Base-by-base conservation (phyloP, 2,113 vertebrate species). In the Tor tambroides region DNA sequence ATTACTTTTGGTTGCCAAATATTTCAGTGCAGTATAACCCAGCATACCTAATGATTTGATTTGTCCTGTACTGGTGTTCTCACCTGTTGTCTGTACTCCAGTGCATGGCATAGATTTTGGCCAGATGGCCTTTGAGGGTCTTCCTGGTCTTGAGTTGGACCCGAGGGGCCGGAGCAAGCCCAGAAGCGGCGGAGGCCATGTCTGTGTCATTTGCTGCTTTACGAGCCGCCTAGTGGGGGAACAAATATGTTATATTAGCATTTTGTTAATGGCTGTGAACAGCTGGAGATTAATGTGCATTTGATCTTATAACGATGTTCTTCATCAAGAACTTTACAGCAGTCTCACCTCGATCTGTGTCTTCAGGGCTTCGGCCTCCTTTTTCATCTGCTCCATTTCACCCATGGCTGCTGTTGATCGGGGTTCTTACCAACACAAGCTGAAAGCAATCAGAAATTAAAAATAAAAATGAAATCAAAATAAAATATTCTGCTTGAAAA, bases 41-140 rank as follows among this genome's bases (percentile, higher is more conserved):
- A 77, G 15, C 6, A 41, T 72, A n/a, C 5, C 19, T 41, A 38
- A 12, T n/a, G 5, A 21, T 76, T 75, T 28, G 41, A 46, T 28
- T 9, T 72, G 32, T 41, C 6, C 15, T 1, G 17, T 19, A 19
- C 8, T 23, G 10, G 23, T 12, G 35, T 17, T n/a, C 89, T 92
- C 78, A 95, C 95, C 92, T 95, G 88, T 93, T 94, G 92, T 96
- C 95, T 80, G 90, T 87, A 17, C 89, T 19, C 95, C 95, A 96
- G 85, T 96, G 95, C 94, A 96, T 91, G 83, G 94, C 91, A 6
- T 96, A 96, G 89, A 96, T 96, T 91, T 96, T 96, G 80, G 95
- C 95, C 92, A 96, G 89, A 88, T 96, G 95, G 84, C 95, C 95
- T 80, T 96, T 95, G 17, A 96, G 93, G 0, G 87, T 93, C 91